Evolutionary conservation across 1,140 invertebrate species (phyloP).

Genomic region (Camponotus vicinus): DNA sequence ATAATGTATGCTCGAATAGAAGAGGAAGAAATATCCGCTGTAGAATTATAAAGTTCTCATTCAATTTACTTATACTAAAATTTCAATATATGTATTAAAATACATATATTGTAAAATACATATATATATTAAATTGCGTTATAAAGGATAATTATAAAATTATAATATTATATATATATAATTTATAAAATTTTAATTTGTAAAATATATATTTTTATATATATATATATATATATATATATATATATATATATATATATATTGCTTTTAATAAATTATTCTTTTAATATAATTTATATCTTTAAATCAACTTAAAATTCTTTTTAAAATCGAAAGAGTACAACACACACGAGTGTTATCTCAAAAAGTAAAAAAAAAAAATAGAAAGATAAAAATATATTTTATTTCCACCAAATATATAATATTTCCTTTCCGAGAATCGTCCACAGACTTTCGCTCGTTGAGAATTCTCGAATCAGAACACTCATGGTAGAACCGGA

Average conservation of each 20-base stretch:
- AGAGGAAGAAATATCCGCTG: background rate
- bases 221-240: too few relatives aligned
- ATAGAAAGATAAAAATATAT: background rate
- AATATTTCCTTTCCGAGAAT: slow-evolving; percentile 12
- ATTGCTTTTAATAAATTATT: too few relatives aligned
- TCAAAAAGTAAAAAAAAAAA: background rate
- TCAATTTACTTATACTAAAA: background rate
- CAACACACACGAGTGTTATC: background rate
- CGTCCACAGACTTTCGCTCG: background rate
- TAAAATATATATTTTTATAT: too few relatives aligned
- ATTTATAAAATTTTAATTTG: background rate
- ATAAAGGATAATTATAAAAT: too few relatives aligned
- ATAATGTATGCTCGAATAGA: background rate
- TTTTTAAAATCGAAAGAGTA: background rate
- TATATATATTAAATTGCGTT: too few relatives aligned
- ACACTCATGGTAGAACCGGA: background rate
- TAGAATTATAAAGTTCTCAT: background rate
- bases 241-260: too few relatives aligned
- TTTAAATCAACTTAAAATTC: slow-evolving; percentile 7
- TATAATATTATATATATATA: background rate
- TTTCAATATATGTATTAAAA: background rate
- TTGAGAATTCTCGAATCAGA: background rate
- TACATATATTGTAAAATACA: background rate
- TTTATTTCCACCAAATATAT: background rate
- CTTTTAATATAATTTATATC: too few relatives aligned